Base-by-base conservation (phyloP, 2,888 invertebrate species). In the Helicoverpa assulta region DNA sequence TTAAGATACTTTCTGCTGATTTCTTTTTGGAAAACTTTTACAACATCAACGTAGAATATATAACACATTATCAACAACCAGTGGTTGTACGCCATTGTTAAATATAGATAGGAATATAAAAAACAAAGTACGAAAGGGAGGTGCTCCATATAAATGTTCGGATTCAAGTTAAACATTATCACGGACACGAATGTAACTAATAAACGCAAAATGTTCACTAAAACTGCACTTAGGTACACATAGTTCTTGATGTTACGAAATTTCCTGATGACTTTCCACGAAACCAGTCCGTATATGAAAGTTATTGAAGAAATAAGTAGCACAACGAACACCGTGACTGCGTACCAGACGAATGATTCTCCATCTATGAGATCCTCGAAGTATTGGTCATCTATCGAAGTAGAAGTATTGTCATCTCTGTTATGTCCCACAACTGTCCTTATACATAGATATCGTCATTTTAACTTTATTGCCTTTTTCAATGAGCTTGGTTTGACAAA, bases 181-280 rank as follows among this genome's bases (percentile, higher is more conserved):
- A 59, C 0, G 0, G 43, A 18, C 7, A 26, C 5, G 19, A n/a
- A 1, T 10, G 6, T 6, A 43, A 72, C 18, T 47, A 37, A 10
- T 12, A 43, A 43, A 43, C 72, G 56, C 12, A 73, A 40, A 5
- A 73, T 21, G 21, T 75, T 73, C 8, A 56, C 68, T 1, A 73
- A 0, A 0, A 7, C 54, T 10, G 37, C 26, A 59, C 26, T 72
- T 26, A 75, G 40, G 19, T 73, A 78, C 10, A 78, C 73, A 19
- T 26, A 74, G 33, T 71, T 75, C 16, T 61, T 71, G 51, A 77
- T 77, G 37, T 19, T 43, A 5, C 72, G 72, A n/a, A 77, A 75
- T 12, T 77, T 77, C 2, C 6, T 65, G 0, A 75, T 51, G 7
- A 75, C 5, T 37, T 47, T 72, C 78, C 78, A 75, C 1, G 78